A percentile compares a stretch with the other conserved stretches of the same genome.
These are phyloP conservation scores for Timema cristinae DNA, from an alignment of 2,888 invertebrate species.

Conservation along the genomic window DNA sequence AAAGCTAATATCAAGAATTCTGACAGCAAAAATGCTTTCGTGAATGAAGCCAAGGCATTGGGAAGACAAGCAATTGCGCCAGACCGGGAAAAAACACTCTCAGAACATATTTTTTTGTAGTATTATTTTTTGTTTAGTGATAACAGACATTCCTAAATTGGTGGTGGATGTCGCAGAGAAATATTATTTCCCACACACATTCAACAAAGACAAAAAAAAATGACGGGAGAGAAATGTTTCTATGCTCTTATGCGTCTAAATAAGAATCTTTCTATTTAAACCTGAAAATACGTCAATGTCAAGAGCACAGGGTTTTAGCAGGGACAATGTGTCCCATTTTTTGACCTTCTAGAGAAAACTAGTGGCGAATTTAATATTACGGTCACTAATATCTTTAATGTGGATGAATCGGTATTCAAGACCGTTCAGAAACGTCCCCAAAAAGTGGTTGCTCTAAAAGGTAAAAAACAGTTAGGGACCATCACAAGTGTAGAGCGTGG, in stretches of 20 bases:
- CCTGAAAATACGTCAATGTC: background rate
- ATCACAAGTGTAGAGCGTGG: background rate
- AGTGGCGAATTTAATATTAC: background rate
- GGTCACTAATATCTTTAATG: background rate
- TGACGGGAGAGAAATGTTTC: background rate
- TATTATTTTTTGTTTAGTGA: too few relatives aligned
- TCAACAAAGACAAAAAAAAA: background rate
- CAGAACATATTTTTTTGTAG: too few relatives aligned
- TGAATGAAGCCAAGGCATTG: too few relatives aligned
- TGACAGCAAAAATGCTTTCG: too few relatives aligned
- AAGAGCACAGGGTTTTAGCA: background rate
- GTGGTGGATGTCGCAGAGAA: background rate
- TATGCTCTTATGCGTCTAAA: background rate
- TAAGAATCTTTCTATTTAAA: background rate
- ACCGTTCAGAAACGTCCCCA: slow-evolving; percentile 9
- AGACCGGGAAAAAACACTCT: too few relatives aligned
- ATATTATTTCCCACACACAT: background rate
- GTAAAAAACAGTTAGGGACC: background rate
- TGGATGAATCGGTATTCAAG: background rate
- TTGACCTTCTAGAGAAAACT: background rate
- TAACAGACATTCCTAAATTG: too few relatives aligned
- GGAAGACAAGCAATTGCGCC: too few relatives aligned
- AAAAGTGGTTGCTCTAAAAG: slow-evolving; percentile 5
- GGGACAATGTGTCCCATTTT: background rate
- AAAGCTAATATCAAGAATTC: background rate